Evolutionary conservation across 2,888 invertebrate genomes (phyloP).

Genomic region (Phengaris arion): DNA sequence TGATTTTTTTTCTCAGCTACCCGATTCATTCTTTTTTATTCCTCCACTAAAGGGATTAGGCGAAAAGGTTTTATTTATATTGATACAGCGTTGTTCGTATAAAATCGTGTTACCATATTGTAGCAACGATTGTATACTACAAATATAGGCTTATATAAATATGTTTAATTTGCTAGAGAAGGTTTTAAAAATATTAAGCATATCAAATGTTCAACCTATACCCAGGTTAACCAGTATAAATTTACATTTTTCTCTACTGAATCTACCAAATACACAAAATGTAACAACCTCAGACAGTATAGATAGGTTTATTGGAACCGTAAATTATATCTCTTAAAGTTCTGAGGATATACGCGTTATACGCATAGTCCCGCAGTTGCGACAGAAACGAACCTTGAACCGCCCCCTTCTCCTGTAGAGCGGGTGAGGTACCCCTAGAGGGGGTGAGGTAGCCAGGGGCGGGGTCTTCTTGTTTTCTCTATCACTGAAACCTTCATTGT

Average conservation of each 20-base stretch:
- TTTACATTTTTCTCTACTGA: too few species aligned
- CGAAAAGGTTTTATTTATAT: slow-evolving; percentile 14
- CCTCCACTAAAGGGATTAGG: slow-evolving; percentile 3
- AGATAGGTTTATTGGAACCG: too few species aligned
- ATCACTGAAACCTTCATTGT: slow-evolving; percentile 26
- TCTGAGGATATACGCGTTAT: slow-evolving; percentile 48
- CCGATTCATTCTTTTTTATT: slow-evolving; percentile 1
- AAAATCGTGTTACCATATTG: slow-evolving; percentile 1
- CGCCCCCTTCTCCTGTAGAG: slow-evolving; percentile 45
- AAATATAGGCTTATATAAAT: too few species aligned
- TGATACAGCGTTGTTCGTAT: background rate
- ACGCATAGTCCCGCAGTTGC: slow-evolving; percentile 74
- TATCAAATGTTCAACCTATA: too few species aligned
- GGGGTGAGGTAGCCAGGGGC: slow-evolving; percentile 32
- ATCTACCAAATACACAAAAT: too few species aligned
- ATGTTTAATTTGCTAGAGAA: too few species aligned
- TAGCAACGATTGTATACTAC: background rate
- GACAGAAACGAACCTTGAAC: slow-evolving; percentile 56
- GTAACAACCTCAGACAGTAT: too few species aligned
- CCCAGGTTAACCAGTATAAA: too few species aligned
- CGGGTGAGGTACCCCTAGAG: slow-evolving; percentile 25
- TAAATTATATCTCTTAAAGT: too few species aligned
- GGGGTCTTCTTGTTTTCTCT: slow-evolving; percentile 44
- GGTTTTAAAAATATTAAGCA: too few species aligned
- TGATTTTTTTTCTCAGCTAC: background rate